Percentiles rank a stretch among this genome's conserved stretches.
Evolutionary conservation across 2,888 invertebrate species (phyloP).

Genomic region (Synergus itoensis): DNA sequence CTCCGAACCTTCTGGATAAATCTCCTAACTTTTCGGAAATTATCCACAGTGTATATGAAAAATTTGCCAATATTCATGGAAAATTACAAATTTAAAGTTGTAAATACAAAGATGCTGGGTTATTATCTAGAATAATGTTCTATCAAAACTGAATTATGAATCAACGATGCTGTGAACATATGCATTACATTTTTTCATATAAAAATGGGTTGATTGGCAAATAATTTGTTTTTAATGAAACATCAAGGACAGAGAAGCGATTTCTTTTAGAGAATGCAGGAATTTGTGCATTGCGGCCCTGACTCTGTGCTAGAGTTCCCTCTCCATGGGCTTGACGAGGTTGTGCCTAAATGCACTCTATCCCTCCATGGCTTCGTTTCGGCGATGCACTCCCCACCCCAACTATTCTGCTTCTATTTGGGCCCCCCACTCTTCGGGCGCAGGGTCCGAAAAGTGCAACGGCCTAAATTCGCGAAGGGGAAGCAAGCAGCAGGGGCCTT

Average conservation of each 20-base stretch:
- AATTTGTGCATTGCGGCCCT: slow-evolving; percentile 72
- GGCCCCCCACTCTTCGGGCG: slow-evolving; percentile 70
- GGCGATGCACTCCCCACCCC: slow-evolving; percentile 49
- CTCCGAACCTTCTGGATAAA: slow-evolving; percentile 45
- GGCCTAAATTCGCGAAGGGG: slow-evolving; percentile 77
- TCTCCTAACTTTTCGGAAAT: neutral
- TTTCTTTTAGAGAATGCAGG: slow-evolving; percentile 36
- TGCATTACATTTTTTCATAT: neutral
- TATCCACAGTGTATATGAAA: no score
- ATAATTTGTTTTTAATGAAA: slow-evolving; percentile 6
- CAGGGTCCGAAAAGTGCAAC: slow-evolving; percentile 77
- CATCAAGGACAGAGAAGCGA: slow-evolving; percentile 20
- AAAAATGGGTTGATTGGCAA: neutral
- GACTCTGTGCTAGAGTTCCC: slow-evolving; percentile 76
- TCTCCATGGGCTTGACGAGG: slow-evolving; percentile 63
- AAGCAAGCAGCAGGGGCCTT: slow-evolving; percentile 75
- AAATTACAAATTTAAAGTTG: no score
- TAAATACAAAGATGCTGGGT: no score
- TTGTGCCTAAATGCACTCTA: slow-evolving; percentile 73
- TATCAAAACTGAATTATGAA: neutral
- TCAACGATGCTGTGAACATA: neutral
- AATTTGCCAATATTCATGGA: no score
- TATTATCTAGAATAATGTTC: neutral
- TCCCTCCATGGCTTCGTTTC: slow-evolving; percentile 64
- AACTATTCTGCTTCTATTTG: slow-evolving; percentile 71